Conservation (phyloP, 2,113 vertebrate species). For the Muntiacus reevesi region DNA sequence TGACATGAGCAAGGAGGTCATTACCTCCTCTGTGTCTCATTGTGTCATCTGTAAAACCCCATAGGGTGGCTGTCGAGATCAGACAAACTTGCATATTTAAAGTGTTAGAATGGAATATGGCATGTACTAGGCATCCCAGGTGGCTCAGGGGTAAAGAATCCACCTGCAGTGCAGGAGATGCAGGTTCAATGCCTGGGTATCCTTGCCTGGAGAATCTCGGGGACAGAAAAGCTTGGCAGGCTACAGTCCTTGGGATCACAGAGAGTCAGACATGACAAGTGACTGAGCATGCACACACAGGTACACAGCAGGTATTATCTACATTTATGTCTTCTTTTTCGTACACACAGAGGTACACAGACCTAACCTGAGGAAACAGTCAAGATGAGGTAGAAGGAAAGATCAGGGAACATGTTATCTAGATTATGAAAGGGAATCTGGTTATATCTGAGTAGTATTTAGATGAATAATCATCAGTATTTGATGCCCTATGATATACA, state of each 20-base stretch:
- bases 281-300: not conserved
- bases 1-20: not conserved
- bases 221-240: not conserved
- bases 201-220: not conserved
- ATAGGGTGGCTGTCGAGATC: not conserved
- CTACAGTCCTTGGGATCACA: not conserved
- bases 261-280: not conserved
- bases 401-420: not conserved
- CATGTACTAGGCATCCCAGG: not conserved
- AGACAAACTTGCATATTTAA: not conserved
- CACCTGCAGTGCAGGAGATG: too few species aligned
- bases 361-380: not conserved
- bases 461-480: not conserved
- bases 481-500: not conserved
- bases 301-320: not conserved
- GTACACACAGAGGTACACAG: not conserved
- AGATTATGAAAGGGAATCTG: not conserved
- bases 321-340: not conserved
- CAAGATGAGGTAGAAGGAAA: not conserved
- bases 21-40: not conserved
- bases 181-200: not conserved
- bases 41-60: not conserved
- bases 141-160: too few species aligned
- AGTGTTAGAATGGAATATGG: not conserved
- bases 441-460: not conserved